Evolutionary conservation across 30 jellyfish, hydroid and myxozoan genomes (phyloP).

Genomic region (Hydra vulgaris): DNA sequence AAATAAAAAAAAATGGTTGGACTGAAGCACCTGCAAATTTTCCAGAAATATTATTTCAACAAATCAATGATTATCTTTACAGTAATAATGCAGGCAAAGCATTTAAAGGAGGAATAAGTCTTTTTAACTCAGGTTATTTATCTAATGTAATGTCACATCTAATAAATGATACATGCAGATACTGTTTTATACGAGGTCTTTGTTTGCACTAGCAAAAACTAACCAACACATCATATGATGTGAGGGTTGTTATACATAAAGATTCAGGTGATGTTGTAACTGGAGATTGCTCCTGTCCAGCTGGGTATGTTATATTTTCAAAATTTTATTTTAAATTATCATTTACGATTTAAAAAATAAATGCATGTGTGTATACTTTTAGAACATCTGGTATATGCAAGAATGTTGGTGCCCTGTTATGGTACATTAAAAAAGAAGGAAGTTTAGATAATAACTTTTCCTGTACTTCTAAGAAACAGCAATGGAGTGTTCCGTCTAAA

Average conservation of each 20-base stretch:
- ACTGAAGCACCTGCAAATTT: conserved; percentile 2
- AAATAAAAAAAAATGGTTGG: neutral
- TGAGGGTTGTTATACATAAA: conserved; percentile 14
- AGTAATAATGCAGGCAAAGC: conserved; percentile 24
- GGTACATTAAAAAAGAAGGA: conserved; percentile 18
- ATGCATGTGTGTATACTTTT: neutral
- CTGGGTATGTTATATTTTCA: conserved; percentile 8
- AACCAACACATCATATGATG: neutral
- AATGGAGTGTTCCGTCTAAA: neutral
- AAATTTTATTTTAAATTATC: neutral
- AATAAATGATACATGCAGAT: neutral
- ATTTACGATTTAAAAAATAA: neutral
- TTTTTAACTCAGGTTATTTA: neutral
- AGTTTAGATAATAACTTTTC: conserved; percentile 1
- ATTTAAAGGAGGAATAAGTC: conserved; percentile 16
- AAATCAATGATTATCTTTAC: neutral
- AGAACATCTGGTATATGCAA: conserved; percentile 16
- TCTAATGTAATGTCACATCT: neutral
- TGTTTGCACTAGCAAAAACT: conserved; percentile 11
- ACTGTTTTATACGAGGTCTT: conserved; percentile 5
- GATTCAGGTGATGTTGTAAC: neutral
- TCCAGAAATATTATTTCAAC: conserved; percentile 4
- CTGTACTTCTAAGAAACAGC: conserved; percentile 13
- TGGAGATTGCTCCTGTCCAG: conserved; percentile 19
- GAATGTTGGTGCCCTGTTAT: conserved; percentile 16